Conservation (phyloP, 2,113 vertebrate species). For the Cyphomyrus discorhynchus region DNA sequence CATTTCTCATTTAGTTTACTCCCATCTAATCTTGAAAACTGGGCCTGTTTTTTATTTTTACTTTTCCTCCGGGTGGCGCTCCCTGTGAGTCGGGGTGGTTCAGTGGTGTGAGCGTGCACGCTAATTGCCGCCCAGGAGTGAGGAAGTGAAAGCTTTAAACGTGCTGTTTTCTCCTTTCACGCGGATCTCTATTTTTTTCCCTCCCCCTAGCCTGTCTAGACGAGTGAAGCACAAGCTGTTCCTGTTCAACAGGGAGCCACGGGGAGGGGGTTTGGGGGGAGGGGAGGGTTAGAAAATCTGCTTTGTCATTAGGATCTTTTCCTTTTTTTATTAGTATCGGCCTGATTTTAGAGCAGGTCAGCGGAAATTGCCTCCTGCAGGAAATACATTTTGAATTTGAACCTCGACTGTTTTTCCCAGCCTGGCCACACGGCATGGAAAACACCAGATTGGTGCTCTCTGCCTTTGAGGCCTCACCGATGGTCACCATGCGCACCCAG, state of each 20-base stretch:
- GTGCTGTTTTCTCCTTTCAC: neutral
- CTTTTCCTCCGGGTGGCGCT: neutral
- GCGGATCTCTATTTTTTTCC: neutral
- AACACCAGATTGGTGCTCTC: neutral
- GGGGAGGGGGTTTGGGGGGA: slow-evolving; percentile 19
- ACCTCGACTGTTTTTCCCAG: neutral
- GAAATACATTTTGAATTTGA: neutral
- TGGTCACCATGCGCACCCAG: neutral
- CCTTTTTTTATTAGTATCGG: slow-evolving; percentile 23
- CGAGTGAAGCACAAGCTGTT: slow-evolving; percentile 56
- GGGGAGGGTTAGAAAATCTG: slow-evolving; percentile 48
- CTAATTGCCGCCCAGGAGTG: neutral
- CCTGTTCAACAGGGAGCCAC: slow-evolving; percentile 49
- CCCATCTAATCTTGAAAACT: neutral
- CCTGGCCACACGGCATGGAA: neutral
- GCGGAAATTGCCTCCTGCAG: neutral
- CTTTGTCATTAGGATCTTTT: slow-evolving; percentile 48
- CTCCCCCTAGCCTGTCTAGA: slow-evolving; percentile 50
- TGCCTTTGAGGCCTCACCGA: neutral
- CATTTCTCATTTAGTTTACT: neutral
- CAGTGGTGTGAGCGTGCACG: neutral
- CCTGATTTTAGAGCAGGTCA: slow-evolving; percentile 28
- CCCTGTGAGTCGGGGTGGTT: neutral
- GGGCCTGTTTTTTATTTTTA: neutral
- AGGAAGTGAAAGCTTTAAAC: neutral